These are phyloP conservation scores for Coelopa pilipes DNA, from an alignment of 2,888 invertebrate genomes.

Conservation along the genomic window DNA sequence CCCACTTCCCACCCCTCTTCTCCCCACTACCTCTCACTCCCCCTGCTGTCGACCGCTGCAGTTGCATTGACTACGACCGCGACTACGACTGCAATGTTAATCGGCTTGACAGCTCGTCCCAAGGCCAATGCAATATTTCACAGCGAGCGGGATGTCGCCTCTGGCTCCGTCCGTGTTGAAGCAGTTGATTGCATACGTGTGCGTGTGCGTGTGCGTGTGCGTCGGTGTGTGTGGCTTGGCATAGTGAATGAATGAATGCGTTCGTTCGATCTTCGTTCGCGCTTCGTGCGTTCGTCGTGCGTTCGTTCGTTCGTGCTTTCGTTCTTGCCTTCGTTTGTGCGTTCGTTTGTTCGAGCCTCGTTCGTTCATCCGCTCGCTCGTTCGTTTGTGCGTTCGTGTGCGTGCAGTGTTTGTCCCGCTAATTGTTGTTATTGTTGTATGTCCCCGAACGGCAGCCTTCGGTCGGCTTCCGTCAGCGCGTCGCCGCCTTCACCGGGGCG, in stretches of 20 bases:
- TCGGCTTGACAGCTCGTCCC: conserved; percentile 59
- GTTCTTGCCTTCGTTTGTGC: too few relatives aligned
- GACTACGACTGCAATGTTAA: conserved; percentile 55
- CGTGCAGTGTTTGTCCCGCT: conserved; percentile 19
- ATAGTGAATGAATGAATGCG: background rate
- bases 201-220: conserved; percentile 10
- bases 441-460: background rate
- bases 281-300: too few relatives aligned
- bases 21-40: too few relatives aligned
- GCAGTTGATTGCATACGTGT: background rate
- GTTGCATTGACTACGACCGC: conserved; percentile 29
- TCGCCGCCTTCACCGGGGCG: background rate
- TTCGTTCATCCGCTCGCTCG: background rate
- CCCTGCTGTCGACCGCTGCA: conserved; percentile 16
- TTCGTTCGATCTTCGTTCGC: too few relatives aligned
- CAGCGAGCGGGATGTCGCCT: conserved; percentile 40
- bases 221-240: background rate
- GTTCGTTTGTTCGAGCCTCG: too few relatives aligned
- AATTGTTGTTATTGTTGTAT: conserved; percentile 24
- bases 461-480: background rate
- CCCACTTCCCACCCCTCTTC: too few relatives aligned
- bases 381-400: background rate
- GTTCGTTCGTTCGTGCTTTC: too few relatives aligned
- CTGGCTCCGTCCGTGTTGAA: conserved; percentile 28
- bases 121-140: conserved; percentile 62